Percentiles rank a stretch among this genome's conserved stretches.
These are phyloP conservation scores for Drosophila leonis DNA, from an alignment of 2,888 invertebrate species.

Conservation along the genomic window DNA sequence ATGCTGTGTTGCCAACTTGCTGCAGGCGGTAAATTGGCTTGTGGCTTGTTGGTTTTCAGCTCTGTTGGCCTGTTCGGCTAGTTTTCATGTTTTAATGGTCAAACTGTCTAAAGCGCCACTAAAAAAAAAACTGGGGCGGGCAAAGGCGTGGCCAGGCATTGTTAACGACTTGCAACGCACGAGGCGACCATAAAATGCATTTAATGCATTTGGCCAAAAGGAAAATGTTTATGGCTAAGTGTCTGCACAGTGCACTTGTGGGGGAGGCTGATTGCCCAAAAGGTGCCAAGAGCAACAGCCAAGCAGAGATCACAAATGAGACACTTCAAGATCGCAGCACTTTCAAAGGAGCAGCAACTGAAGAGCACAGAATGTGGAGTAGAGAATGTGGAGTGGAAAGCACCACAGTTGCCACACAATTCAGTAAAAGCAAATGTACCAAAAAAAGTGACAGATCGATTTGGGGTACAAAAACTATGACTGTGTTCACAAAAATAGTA, in stretches of 20 bases:
- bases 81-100: slow-evolving; percentile 46
- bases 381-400: background rate
- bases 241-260: slow-evolving; percentile 2
- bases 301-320: background rate
- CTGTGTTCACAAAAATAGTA: too few relatives aligned
- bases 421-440: background rate
- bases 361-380: slow-evolving; percentile 6
- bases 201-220: slow-evolving; percentile 48
- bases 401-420: background rate
- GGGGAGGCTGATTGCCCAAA: slow-evolving; percentile 1
- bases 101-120: slow-evolving; percentile 47
- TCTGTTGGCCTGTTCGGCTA: slow-evolving; percentile 16
- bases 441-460: background rate
- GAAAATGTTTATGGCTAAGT: slow-evolving; percentile 42
- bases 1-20: slow-evolving; percentile 27
- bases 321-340: background rate
- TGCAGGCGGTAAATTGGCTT: slow-evolving; percentile 14
- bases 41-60: slow-evolving; percentile 21
- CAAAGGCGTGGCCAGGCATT: slow-evolving; percentile 13
- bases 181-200: slow-evolving; percentile 47
- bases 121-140: slow-evolving; percentile 34
- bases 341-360: background rate
- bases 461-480: background rate
- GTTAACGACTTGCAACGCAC: slow-evolving; percentile 54
- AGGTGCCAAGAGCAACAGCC: background rate